phyloP scores from a whole-genome alignment of 1,140 invertebrate species.

The Bombus sylvicola region DNA sequence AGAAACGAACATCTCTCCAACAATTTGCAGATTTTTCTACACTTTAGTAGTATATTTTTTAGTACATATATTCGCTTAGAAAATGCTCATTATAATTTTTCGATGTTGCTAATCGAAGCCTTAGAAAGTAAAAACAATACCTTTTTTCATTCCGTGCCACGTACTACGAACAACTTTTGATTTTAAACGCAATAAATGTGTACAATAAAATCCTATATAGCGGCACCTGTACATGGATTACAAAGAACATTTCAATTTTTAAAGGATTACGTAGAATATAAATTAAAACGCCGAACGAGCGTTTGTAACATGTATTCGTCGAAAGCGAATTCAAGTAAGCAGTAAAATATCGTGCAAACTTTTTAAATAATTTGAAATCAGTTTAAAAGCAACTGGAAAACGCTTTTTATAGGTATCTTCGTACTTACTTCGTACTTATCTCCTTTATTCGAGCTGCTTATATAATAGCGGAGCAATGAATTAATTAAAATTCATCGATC shows the following conservation, averaged over 20 bases:
- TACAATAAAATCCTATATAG: background rate
- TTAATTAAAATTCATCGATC: conserved; percentile 1
- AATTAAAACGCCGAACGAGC: background rate
- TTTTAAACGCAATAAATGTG: background rate
- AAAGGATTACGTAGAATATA: background rate
- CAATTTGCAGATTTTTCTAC: background rate
- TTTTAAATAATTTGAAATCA: background rate
- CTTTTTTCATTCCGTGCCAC: no score
- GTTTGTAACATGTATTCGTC: background rate
- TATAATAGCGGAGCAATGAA: background rate
- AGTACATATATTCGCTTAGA: background rate
- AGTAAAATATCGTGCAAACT: background rate
- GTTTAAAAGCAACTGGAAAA: background rate
- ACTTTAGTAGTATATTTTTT: background rate
- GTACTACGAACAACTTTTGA: background rate
- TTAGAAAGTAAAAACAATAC: background rate
- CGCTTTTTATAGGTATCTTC: no score
- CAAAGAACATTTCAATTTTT: background rate
- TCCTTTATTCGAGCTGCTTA: no score
- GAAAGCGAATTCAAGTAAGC: background rate
- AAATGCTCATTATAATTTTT: background rate
- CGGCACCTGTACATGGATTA: background rate
- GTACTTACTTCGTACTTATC: no score
- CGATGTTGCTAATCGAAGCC: background rate
- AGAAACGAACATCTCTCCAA: background rate